phyloP scores from a whole-genome alignment of 2,797 vertebrate genomes.

The Centroberyx gerrardi region DNA sequence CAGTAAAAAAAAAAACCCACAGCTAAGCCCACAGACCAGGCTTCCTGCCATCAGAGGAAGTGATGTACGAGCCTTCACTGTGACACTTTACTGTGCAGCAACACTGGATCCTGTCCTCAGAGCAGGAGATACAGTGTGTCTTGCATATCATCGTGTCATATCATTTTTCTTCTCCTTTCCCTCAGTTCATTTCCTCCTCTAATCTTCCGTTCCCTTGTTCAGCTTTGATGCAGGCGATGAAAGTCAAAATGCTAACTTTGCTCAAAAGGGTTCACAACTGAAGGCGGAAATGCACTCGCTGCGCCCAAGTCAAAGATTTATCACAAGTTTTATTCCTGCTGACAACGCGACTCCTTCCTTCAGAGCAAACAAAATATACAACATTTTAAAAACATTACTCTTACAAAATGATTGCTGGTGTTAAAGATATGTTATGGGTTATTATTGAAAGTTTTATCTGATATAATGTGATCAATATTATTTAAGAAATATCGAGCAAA shows the following conservation, averaged over 20 bases:
- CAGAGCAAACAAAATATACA: not conserved
- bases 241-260: conserved; percentile 33
- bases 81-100: conserved; percentile 42
- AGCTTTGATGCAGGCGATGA: conserved; percentile 36
- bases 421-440: too few relatives aligned
- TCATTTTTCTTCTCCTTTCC: conserved; percentile 46
- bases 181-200: conserved; percentile 53
- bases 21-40: conserved; percentile 11
- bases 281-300: conserved; percentile 6
- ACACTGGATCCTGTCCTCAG: conserved; percentile 41
- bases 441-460: too few relatives aligned
- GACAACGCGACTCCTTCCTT: not conserved
- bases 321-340: not conserved
- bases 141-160: conserved; percentile 47
- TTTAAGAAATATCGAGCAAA: too few relatives aligned
- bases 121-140: conserved; percentile 39
- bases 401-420: too few relatives aligned
- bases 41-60: conserved; percentile 42
- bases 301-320: not conserved
- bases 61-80: conserved; percentile 46
- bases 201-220: conserved; percentile 52
- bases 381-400: not conserved
- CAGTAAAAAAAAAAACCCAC: too few relatives aligned
- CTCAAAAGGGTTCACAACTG: conserved; percentile 11
- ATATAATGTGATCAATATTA: too few relatives aligned